A percentile compares a stretch with the other conserved stretches of the same genome.
These are phyloP conservation scores for Sipunculus nudus DNA, from an alignment of 2,888 invertebrate genomes.

Conservation along the genomic window DNA sequence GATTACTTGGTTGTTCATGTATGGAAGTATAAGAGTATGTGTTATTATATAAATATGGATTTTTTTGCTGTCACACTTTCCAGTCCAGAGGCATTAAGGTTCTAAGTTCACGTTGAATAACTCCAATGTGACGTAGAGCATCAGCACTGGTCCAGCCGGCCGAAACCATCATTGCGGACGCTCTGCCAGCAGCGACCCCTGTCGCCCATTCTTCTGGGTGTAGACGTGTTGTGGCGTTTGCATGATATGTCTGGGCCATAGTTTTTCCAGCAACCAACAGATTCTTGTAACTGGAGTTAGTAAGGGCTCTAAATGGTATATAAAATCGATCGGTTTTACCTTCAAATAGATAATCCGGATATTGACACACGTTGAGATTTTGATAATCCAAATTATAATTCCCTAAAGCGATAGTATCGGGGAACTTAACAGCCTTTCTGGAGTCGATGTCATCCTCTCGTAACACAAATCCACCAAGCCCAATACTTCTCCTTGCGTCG, in stretches of 20 bases:
- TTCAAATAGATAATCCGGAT: constrained; percentile 24
- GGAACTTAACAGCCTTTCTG: constrained; percentile 14
- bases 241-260: constrained; percentile 32
- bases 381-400: constrained; percentile 30
- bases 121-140: no score
- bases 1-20: no score
- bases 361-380: constrained; percentile 14
- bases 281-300: constrained; percentile 29
- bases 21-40: no score
- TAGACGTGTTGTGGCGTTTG: constrained; percentile 29
- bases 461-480: constrained; percentile 25
- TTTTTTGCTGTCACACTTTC: no score
- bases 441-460: constrained; percentile 15
- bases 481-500: constrained; percentile 33
- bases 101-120: no score
- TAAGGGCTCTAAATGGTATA: constrained; percentile 33
- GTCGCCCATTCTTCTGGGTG: constrained; percentile 30
- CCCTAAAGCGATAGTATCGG: constrained; percentile 32
- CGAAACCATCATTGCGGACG: constrained; percentile 28
- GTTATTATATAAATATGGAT: no score
- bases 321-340: constrained; percentile 23
- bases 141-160: no score
- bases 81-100: no score
- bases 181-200: constrained; percentile 32
- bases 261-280: constrained; percentile 35